Evolutionary conservation across 2,888 invertebrate species (phyloP).

Genomic region (Fissipunctia ypsillon): DNA sequence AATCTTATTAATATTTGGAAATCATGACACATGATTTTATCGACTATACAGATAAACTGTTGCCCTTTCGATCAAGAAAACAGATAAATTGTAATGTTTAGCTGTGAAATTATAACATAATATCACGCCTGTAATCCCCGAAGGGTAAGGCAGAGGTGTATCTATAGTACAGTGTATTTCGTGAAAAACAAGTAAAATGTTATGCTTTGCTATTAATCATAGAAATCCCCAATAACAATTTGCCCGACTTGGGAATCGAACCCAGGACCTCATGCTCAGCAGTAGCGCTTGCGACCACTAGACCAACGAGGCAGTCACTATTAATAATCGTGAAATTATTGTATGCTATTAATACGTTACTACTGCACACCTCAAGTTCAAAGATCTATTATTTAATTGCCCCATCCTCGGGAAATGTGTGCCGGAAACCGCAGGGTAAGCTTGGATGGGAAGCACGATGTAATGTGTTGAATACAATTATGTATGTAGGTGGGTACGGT

Average conservation of each 20-base stretch:
- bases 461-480: conserved; percentile 2
- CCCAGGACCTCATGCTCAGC: background rate
- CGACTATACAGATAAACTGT: no score
- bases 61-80: no score
- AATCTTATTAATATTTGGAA: no score
- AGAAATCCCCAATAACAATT: no score
- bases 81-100: no score
- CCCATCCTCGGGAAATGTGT: conserved; percentile 7
- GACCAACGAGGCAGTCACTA: background rate
- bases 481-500: background rate
- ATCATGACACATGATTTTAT: no score
- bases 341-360: background rate
- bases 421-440: conserved; percentile 21
- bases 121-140: background rate
- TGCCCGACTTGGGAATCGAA: background rate
- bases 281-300: background rate
- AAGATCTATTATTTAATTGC: conserved; percentile 42
- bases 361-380: conserved; percentile 30
- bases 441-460: conserved; percentile 1
- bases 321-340: background rate
- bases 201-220: no score
- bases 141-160: background rate
- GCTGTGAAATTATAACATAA: no score
- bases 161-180: no score
- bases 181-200: no score